Evolutionary conservation across 1,140 invertebrate genomes (phyloP).

Genomic region (Drosophila micromelanica): DNA sequence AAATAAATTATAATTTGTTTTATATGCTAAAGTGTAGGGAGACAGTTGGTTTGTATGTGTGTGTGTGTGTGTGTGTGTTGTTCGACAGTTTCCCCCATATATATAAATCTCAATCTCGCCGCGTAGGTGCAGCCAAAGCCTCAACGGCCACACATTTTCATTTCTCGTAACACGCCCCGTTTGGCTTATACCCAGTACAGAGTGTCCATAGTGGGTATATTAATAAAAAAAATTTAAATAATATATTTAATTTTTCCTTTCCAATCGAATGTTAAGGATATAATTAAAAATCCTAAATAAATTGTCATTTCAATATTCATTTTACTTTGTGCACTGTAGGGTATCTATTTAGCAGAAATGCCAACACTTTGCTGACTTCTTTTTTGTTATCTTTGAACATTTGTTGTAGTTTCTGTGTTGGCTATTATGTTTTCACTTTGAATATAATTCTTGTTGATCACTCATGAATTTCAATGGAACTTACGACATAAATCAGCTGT

Average conservation of each 20-base stretch:
- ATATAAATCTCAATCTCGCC: constrained; percentile 64
- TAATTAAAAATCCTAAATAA: too few species aligned
- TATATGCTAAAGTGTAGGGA: constrained; percentile 51
- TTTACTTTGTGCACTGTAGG: not conserved
- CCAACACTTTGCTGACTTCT: too few species aligned
- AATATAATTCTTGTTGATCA: constrained; percentile 54
- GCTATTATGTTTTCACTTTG: constrained; percentile 49
- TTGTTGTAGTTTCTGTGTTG: constrained; percentile 29
- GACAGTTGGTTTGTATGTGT: constrained; percentile 23
- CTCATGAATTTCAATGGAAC: constrained; percentile 48
- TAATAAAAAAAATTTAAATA: too few species aligned
- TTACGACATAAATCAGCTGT: constrained; percentile 54
- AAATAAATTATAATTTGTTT: constrained; percentile 75
- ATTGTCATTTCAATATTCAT: too few species aligned
- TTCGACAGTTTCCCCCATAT: constrained; percentile 31
- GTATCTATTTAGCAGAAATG: not conserved
- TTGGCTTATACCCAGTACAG: constrained; percentile 16
- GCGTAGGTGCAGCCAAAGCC: constrained; percentile 53
- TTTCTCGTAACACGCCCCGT: constrained; percentile 48
- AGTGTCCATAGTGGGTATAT: not conserved
- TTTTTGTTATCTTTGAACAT: constrained; percentile 25
- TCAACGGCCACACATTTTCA: constrained; percentile 53
- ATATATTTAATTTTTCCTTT: too few species aligned
- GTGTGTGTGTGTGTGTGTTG: constrained; percentile 14
- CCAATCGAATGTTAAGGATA: too few species aligned